Percentiles rank a stretch among this genome's conserved stretches.
phyloP scores from a whole-genome alignment of 2,113 vertebrate genomes.

The Otocyon megalotis region DNA sequence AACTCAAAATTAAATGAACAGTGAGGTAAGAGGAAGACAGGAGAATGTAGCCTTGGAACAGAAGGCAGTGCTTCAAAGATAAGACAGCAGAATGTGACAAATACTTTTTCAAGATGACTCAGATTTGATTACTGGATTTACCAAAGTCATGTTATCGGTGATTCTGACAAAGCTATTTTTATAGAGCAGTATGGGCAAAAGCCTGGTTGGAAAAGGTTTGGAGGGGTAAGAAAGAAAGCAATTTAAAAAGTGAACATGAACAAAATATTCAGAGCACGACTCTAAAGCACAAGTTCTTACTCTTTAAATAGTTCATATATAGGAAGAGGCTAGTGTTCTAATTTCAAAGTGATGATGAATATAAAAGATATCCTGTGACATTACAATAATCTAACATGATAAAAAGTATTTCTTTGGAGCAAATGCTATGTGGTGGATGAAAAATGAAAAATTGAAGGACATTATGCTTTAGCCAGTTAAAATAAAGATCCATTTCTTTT shows the following conservation, averaged over 20 bases:
- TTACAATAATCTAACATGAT: background rate
- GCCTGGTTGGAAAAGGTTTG: background rate
- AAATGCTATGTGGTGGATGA: background rate
- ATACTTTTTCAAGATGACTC: background rate
- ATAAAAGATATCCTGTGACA: background rate
- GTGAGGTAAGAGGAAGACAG: background rate
- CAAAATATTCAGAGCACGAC: background rate
- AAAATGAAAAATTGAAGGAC: background rate
- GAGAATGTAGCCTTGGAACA: background rate
- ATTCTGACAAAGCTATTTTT: slow-evolving; percentile 17
- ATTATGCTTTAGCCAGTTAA: background rate
- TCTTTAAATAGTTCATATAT: background rate
- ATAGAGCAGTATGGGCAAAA: background rate
- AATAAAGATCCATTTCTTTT: background rate
- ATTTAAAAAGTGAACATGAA: background rate
- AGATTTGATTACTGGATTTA: background rate
- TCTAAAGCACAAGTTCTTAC: background rate
- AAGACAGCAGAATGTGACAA: background rate
- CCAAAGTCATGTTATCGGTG: background rate
- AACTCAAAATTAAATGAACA: background rate
- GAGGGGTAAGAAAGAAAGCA: background rate
- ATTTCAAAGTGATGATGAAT: background rate
- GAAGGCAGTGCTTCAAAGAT: background rate
- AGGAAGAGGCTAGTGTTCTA: background rate
- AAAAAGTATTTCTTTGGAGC: background rate